Conservation (phyloP, 2,797 vertebrate genomes). For the Poecilia gillii region DNA sequence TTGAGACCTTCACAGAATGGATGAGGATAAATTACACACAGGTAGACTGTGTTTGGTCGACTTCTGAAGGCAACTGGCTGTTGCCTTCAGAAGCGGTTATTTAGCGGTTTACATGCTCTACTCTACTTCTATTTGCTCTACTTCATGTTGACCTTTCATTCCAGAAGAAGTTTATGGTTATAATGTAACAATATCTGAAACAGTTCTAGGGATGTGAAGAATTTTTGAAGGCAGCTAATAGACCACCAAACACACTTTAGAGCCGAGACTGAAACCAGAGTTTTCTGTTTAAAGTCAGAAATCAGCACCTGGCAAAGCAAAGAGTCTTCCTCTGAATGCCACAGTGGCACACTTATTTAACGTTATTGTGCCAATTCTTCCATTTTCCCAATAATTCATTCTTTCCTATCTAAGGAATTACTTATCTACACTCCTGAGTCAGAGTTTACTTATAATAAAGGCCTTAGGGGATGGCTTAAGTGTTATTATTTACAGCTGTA, state of each 20-base stretch:
- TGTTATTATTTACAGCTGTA: conserved; percentile 28
- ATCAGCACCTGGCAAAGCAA: conserved; percentile 2
- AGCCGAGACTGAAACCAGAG: neutral
- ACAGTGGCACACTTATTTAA: neutral
- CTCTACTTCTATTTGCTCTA: neutral
- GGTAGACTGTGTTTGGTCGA: neutral
- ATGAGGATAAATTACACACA: neutral
- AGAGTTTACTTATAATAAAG: conserved; percentile 46
- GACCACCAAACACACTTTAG: too few relatives aligned
- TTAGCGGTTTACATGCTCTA: neutral
- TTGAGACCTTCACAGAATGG: neutral
- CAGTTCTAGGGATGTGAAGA: too few relatives aligned
- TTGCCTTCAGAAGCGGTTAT: neutral
- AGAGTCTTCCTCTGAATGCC: conserved; percentile 11
- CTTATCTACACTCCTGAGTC: conserved; percentile 20
- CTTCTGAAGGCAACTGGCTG: neutral
- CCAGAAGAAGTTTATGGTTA: too few relatives aligned
- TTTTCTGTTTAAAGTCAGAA: neutral
- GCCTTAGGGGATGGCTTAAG: conserved; percentile 36
- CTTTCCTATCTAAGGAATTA: conserved; percentile 15
- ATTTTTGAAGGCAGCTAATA: too few relatives aligned
- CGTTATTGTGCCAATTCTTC: neutral
- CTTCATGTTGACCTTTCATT: neutral
- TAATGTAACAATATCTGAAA: too few relatives aligned
- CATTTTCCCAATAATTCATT: conserved; percentile 22